phyloP scores from a whole-genome alignment of 2,888 invertebrate genomes.

The Drosophila maculinotata region DNA sequence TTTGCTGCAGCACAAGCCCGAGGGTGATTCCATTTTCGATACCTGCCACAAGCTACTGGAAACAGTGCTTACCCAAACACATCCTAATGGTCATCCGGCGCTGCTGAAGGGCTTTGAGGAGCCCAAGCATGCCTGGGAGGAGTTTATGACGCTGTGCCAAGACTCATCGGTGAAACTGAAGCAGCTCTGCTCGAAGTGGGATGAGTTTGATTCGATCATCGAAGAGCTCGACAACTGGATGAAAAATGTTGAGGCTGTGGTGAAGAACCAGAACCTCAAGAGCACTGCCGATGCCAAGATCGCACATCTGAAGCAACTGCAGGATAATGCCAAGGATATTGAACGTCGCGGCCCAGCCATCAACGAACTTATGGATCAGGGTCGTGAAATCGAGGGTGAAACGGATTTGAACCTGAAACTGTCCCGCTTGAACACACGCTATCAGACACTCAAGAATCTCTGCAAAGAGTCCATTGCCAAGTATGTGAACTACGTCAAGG shows the following conservation, averaged over 20 bases:
- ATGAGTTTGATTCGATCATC: constrained; percentile 91
- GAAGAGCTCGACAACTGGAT: constrained; percentile 94
- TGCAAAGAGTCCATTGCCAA: constrained; percentile 93
- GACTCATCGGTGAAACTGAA: constrained; percentile 90
- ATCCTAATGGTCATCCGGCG: constrained; percentile 90
- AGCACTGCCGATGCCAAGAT: constrained; percentile 93
- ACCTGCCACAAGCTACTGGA: constrained; percentile 90
- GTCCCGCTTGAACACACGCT: constrained; percentile 92
- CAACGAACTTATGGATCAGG: constrained; percentile 88
- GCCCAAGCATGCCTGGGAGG: constrained; percentile 90
- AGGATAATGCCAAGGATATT: constrained; percentile 90
- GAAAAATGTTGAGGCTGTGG: constrained; percentile 92
- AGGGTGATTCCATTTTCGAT: constrained; percentile 90
- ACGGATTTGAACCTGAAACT: constrained; percentile 90
- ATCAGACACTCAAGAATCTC: constrained; percentile 92
- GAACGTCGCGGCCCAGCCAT: constrained; percentile 89
- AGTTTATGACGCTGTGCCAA: constrained; percentile 90
- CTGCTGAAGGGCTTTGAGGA: constrained; percentile 91
- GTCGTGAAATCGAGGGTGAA: constrained; percentile 90
- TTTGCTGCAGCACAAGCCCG: constrained; percentile 89
- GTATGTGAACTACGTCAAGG: constrained; percentile 93
- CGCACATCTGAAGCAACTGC: constrained; percentile 91
- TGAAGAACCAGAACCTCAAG: constrained; percentile 95
- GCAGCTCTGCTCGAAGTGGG: constrained; percentile 92
- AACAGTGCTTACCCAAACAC: constrained; percentile 91